These are phyloP conservation scores for Saguinus imperator DNA, from an alignment of 2,113 vertebrate genomes.

Conservation along the genomic window DNA sequence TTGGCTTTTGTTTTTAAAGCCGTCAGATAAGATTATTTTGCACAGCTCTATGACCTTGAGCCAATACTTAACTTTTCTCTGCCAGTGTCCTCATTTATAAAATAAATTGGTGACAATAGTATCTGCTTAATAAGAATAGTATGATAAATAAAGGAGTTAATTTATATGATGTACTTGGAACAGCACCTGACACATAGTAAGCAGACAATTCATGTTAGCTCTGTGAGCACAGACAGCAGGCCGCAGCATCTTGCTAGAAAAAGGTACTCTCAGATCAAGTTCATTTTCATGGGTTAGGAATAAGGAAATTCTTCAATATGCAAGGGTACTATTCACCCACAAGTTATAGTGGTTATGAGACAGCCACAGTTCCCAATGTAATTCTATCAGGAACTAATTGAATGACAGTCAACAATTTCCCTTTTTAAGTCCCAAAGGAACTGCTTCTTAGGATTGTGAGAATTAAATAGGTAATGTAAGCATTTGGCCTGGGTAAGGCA, in stretches of 20 bases:
- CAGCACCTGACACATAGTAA: background rate
- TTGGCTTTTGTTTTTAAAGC: background rate
- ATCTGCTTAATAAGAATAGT: background rate
- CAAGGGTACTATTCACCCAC: background rate
- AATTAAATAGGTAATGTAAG: background rate
- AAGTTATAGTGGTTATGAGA: background rate
- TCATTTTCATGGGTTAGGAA: background rate
- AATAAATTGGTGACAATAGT: background rate
- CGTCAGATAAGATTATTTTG: background rate
- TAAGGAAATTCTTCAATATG: background rate
- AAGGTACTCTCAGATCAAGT: background rate
- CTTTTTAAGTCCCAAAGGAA: background rate
- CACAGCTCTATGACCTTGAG: background rate
- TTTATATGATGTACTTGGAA: background rate
- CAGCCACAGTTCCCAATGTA: background rate
- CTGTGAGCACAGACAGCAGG: accelerated
- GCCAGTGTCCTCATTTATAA: background rate
- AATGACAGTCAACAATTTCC: background rate
- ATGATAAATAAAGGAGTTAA: background rate
- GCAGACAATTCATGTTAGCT: background rate
- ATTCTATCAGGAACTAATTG: background rate
- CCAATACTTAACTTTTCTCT: background rate
- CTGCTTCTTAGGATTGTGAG: background rate
- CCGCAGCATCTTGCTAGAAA: background rate
- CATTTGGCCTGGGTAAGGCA: too few relatives aligned